Evolutionary conservation across 2,113 vertebrate species (phyloP).

Genomic region (Carassius auratus): DNA sequence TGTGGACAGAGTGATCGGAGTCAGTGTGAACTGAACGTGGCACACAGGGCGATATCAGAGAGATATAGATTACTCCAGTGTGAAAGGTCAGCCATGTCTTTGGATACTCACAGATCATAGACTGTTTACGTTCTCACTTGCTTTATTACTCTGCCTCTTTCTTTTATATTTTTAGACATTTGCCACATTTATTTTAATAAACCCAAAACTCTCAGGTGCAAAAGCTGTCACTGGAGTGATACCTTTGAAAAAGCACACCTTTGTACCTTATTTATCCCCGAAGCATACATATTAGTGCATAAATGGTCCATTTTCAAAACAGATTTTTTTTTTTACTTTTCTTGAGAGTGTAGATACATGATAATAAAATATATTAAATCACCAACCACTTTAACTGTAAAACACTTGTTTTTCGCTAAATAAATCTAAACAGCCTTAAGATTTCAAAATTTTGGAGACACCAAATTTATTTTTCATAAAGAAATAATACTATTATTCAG

Average conservation of each 20-base stretch:
- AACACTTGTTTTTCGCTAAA: background rate
- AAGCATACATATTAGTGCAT: too few relatives aligned
- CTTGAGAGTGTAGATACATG: too few relatives aligned
- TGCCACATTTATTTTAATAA: background rate
- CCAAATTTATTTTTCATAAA: background rate
- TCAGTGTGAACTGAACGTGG: conserved; percentile 20
- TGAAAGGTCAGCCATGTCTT: conserved; percentile 44
- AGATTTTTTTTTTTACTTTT: too few relatives aligned
- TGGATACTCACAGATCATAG: conserved; percentile 24
- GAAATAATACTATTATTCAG: background rate
- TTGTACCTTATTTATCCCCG: too few relatives aligned
- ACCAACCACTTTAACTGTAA: too few relatives aligned
- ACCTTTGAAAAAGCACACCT: background rate
- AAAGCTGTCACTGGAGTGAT: background rate
- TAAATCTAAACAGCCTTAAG: background rate
- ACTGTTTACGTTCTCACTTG: background rate
- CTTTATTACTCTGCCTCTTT: background rate
- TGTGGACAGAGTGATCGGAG: conserved; percentile 15
- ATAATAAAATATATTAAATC: too few relatives aligned
- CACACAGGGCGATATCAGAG: background rate
- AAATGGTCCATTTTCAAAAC: too few relatives aligned
- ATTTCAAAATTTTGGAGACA: background rate
- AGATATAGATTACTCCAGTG: conserved; percentile 17
- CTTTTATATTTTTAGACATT: background rate
- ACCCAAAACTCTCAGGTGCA: background rate